These are phyloP conservation scores for Microchrysa polita DNA, from an alignment of 2,888 invertebrate species.

Conservation along the genomic window DNA sequence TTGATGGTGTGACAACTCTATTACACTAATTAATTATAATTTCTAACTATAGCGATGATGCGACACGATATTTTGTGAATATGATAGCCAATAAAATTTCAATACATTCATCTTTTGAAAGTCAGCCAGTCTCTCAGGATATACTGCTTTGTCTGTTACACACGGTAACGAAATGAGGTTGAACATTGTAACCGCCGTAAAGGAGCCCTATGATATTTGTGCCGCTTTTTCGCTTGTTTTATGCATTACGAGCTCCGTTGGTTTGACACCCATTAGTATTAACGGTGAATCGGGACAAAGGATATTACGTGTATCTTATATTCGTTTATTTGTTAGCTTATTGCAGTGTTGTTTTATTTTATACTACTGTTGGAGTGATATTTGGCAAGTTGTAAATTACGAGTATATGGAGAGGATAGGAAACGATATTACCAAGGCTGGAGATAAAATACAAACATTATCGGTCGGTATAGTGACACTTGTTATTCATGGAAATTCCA, in stretches of 20 bases:
- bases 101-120: no score
- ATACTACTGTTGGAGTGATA: neutral
- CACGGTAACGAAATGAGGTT: neutral
- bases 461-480: neutral
- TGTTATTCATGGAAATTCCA: neutral
- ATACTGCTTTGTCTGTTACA: no score
- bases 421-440: neutral
- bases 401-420: no score
- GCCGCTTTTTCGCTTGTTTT: constrained; percentile 21
- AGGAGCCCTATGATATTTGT: constrained; percentile 21
- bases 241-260: neutral
- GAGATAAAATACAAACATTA: neutral
- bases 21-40: no score
- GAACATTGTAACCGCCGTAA: constrained; percentile 1
- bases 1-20: no score
- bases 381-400: neutral
- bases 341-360: neutral
- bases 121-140: no score
- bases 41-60: no score
- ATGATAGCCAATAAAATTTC: no score
- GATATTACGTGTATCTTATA: neutral
- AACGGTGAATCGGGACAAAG: neutral
- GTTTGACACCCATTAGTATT: constrained; percentile 7
- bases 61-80: no score
- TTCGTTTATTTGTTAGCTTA: neutral